These are phyloP conservation scores for Eurystomus gularis DNA, from an alignment of 2,113 vertebrate genomes.

Conservation along the genomic window DNA sequence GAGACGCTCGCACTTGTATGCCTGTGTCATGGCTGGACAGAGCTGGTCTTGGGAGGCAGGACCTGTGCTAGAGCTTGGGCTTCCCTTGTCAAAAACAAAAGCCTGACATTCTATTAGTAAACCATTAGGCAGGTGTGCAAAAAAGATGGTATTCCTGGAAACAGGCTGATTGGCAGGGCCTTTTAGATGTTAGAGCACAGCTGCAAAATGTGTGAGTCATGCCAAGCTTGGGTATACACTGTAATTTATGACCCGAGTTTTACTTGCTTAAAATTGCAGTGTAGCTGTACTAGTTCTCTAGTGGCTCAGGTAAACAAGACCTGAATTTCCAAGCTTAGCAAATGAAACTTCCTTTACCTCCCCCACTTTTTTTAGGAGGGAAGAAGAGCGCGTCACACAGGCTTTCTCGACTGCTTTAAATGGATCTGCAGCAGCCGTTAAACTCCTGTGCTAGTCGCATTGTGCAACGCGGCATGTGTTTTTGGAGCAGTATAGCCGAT, in stretches of 20 bases:
- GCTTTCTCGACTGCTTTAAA: background rate
- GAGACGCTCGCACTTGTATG: fast-evolving
- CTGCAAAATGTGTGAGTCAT: background rate
- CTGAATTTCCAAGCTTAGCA: background rate
- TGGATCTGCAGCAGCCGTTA: background rate
- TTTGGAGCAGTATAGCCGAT: background rate
- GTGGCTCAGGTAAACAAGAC: background rate
- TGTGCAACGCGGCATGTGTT: background rate
- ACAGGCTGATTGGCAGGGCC: background rate
- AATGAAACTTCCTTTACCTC: background rate
- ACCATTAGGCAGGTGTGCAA: background rate
- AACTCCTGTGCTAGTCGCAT: background rate
- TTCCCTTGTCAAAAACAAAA: background rate
- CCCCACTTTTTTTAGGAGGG: background rate
- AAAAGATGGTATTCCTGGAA: background rate
- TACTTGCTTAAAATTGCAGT: background rate
- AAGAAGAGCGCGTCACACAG: background rate
- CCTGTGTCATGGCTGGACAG: background rate
- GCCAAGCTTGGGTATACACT: background rate
- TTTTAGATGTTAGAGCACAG: background rate
- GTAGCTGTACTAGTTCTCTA: background rate
- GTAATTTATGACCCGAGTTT: background rate
- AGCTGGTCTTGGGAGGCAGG: background rate
- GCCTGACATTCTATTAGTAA: background rate
- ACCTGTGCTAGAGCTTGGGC: background rate